Evolutionary conservation across 2,797 vertebrate species (phyloP), one percentile per base, ranked within the genome.

Genomic region (Scleropages formosus): DNA sequence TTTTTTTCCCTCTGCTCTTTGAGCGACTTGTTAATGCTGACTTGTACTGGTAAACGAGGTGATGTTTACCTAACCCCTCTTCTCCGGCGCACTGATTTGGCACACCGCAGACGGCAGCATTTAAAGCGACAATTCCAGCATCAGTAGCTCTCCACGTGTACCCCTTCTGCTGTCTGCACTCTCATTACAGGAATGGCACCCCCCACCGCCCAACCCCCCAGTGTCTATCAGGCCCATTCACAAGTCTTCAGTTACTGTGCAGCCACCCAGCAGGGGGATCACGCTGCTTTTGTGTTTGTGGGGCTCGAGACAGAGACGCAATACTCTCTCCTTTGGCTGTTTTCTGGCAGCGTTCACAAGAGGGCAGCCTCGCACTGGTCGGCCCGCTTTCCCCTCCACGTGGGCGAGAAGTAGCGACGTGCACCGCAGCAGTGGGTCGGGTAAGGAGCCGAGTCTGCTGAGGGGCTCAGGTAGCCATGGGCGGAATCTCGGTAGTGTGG

Each of bases 171-270:
- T 67, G 1, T 20, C 9, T 22, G 7, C 64, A 24, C 46, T 59
- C 7, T 22, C 61, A 68, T 68, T 31, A 61, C 56, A 47, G 18
- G 4, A 65, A 24, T n/a, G n/a, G n/a, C n/a, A 24, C 27, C n/a
- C 58, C n/a, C n/a, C n/a, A n/a, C n/a, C n/a, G n/a, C n/a, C n/a
- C n/a, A n/a, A n/a, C n/a, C n/a, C n/a, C n/a, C n/a, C n/a, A n/a
- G n/a, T 74, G 18, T 20, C 20, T 47, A 53, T 53, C 62, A 58
- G 26, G 47, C 72, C 58, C 56, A 22, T 66, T 74, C 69, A 62
- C 69, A 69, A 62, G 46, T 27, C 59, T 16, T 78, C 61, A 70
- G 22, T 70, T 70, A 78, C 64, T 62, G 49, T 27, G 20, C 70
- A 24, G 18, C 15, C 56, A 31, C 13, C 24, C 49, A 64, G 46